Evolutionary conservation across 53 echinoderm and acorn worm species (phyloP).

Genomic region (Luidia sarsii): DNA sequence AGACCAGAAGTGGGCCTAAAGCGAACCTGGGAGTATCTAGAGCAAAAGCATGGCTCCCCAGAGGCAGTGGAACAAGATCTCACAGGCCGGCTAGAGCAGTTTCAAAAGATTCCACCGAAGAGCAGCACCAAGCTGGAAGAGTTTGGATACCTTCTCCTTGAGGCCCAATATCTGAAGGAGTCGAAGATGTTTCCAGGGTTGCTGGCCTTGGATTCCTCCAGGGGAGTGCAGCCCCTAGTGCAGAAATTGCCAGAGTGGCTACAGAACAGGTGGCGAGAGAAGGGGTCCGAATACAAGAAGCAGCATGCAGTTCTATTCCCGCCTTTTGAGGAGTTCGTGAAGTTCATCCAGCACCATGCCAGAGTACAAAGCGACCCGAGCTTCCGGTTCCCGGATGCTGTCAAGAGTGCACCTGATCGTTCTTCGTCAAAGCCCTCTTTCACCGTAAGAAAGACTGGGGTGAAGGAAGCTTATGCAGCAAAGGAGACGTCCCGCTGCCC

Average conservation of each 20-base stretch:
- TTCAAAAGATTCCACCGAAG: conserved; percentile 48
- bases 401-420: conserved; percentile 5
- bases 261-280: conserved; percentile 54
- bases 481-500: conserved; percentile 41
- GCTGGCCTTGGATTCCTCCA: conserved; percentile 59
- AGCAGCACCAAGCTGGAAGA: conserved; percentile 55
- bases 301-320: conserved; percentile 37
- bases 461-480: conserved; percentile 26
- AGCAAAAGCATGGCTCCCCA: conserved; percentile 60
- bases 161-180: conserved; percentile 56
- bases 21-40: conserved; percentile 60
- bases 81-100: conserved; percentile 48
- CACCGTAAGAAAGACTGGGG: conserved; percentile 54
- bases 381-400: conserved; percentile 43
- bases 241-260: conserved; percentile 62
- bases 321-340: conserved; percentile 64
- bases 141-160: conserved; percentile 67
- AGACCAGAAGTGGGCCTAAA: conserved; percentile 57
- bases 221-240: conserved; percentile 60
- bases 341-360: conserved; percentile 70
- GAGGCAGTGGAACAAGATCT: conserved; percentile 70
- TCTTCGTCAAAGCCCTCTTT: conserved; percentile 23
- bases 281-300: conserved; percentile 60
- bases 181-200: conserved; percentile 41
- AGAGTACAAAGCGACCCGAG: conserved; percentile 61